Percentiles rank a stretch among this genome's conserved stretches.
These are phyloP conservation scores for Oncorhynchus kisutch DNA, from an alignment of 2,113 vertebrate species.

Conservation along the genomic window DNA sequence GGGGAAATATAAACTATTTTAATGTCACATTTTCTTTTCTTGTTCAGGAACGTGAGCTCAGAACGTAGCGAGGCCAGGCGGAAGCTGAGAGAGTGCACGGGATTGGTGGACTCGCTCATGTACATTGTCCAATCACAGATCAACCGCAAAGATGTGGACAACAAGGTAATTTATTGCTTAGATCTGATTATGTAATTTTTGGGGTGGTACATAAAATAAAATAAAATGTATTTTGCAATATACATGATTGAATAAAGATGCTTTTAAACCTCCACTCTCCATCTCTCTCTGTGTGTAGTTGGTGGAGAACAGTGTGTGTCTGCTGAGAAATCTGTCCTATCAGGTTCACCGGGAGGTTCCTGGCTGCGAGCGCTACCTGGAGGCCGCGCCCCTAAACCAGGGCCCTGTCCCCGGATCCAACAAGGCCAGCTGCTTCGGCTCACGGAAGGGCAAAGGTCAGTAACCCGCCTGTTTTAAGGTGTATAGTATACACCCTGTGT, in stretches of 20 bases:
- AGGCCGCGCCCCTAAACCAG: slow-evolving; percentile 69
- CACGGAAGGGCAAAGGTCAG: slow-evolving; percentile 95
- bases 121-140: slow-evolving; percentile 93
- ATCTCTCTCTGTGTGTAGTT: slow-evolving; percentile 77
- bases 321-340: slow-evolving; percentile 94
- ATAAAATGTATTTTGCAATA: slow-evolving; percentile 72
- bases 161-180: slow-evolving; percentile 78
- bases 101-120: slow-evolving; percentile 91
- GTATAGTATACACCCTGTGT: background rate
- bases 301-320: slow-evolving; percentile 94
- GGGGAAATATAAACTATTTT: no score
- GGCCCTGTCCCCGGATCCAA: slow-evolving; percentile 64
- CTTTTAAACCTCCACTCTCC: background rate
- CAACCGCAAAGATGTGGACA: slow-evolving; percentile 90
- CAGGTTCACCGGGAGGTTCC: slow-evolving; percentile 95
- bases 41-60: slow-evolving; percentile 90
- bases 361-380: slow-evolving; percentile 83
- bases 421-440: slow-evolving; percentile 90
- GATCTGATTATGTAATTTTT: no score
- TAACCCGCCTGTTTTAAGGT: background rate
- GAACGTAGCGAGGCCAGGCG: slow-evolving; percentile 93
- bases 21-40: background rate
- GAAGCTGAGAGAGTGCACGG: slow-evolving; percentile 91
- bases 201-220: no score
- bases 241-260: no score